Base-by-base conservation (phyloP, 1,140 invertebrate species). In the Diachasmimorpha longicaudata region DNA sequence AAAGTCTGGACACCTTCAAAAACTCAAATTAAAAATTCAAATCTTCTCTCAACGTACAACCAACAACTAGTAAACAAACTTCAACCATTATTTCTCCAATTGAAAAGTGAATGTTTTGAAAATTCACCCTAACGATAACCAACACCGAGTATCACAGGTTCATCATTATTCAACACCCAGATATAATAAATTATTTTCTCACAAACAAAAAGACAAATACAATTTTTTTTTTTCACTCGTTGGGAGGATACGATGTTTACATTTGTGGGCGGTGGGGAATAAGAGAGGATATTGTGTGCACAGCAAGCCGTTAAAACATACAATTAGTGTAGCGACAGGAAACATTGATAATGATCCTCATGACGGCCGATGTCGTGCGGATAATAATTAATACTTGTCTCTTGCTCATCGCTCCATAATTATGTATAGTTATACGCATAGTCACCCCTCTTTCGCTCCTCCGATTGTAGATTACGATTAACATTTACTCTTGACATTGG, bases 281-380 rank as follows among this genome's bases (percentile, higher is more conserved):
- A 63, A 31, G 58, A 21, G 52, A 63, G 58, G 58, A 63, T n/a
- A n/a, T 63, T 63, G 58, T 63, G 23, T 63, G 58, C 58, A 63
- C 58, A 85, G 82, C 81, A 85, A 87, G 86, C 86, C 81, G 82
- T 85, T 85, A 85, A 86, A 86, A 87, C 82, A 85, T 84, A 83
- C 83, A 87, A 88, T 87, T 85, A 88, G 81, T 85, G 85, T 84
- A 85, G 83, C 81, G 82, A 83, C 83, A 84, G 82, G 81, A 82
- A 86, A 87, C 84, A 86, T 86, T 82, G 83, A 86, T 85, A 85
- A 85, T 85, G 77, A 81, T 80, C 77, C 78, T 81, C 79, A 82
- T 80, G 46, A 77, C 77, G 76, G 76, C 77, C 68, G 69, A 72
- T 77, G 25, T 76, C 77, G 71, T 78, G 67, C 74, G 58, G 70